Percentiles rank a stretch among this genome's conserved stretches.
Conservation (phyloP, 2,113 vertebrate genomes). For the Neomonachus schauinslandi region DNA sequence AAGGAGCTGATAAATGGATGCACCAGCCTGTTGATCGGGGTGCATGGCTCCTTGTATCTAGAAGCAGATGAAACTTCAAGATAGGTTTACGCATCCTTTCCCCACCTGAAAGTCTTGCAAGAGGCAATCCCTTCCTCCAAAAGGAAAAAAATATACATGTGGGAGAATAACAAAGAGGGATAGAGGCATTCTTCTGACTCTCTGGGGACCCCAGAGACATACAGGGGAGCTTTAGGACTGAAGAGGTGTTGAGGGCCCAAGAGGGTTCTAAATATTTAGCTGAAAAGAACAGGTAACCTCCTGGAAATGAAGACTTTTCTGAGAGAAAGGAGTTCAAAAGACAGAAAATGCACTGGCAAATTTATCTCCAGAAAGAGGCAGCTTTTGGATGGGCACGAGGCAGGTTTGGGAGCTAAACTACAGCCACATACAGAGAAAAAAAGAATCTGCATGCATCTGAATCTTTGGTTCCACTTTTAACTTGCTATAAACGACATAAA, state of each 20-base stretch:
- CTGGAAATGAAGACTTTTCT: not conserved
- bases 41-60: not conserved
- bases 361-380: accelerated
- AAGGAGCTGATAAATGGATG: too few relatives aligned
- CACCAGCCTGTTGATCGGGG: accelerated
- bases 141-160: not conserved
- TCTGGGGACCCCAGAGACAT: accelerated
- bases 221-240: not conserved
- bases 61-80: too few relatives aligned
- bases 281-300: not conserved
- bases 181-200: not conserved
- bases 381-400: accelerated
- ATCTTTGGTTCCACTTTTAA: too few relatives aligned
- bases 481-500: not conserved
- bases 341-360: not conserved
- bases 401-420: too few relatives aligned
- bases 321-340: not conserved
- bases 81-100: too few relatives aligned
- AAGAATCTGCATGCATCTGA: not conserved
- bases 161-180: not conserved
- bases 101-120: not conserved
- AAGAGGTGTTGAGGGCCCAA: not conserved
- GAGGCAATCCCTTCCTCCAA: not conserved
- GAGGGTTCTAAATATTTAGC: not conserved
- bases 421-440: too few relatives aligned